Evolutionary conservation across 2,888 invertebrate genomes (phyloP).

Genomic region (Agrochola lychnidis): DNA sequence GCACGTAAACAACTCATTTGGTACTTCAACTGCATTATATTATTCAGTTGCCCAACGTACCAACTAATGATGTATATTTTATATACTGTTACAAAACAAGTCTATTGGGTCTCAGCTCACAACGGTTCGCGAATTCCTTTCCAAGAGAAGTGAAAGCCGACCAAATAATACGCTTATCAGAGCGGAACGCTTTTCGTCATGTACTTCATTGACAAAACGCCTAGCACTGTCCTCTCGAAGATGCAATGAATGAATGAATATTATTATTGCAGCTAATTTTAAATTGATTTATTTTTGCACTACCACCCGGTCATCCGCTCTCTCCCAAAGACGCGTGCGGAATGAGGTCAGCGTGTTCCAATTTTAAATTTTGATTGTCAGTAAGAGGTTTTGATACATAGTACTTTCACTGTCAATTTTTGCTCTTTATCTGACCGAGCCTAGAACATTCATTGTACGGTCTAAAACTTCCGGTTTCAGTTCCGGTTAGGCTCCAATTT

Average conservation of each 20-base stretch:
- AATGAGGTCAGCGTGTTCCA: constrained; percentile 88
- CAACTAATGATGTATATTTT: constrained; percentile 66
- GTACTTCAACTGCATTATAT: constrained; percentile 36
- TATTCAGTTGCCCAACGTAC: constrained; percentile 56
- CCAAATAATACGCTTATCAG: constrained; percentile 84
- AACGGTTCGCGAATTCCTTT: constrained; percentile 79
- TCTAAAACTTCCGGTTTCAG: constrained; percentile 67
- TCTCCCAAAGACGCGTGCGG: constrained; percentile 80
- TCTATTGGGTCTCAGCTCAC: constrained; percentile 63
- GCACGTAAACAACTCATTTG: constrained; percentile 57
- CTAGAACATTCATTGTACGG: constrained; percentile 56
- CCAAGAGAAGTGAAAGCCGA: constrained; percentile 84
- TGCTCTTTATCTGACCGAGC: constrained; percentile 48
- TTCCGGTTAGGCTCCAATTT: constrained; percentile 69
- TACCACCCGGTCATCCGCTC: constrained; percentile 76
- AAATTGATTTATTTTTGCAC: constrained; percentile 83
- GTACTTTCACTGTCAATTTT: constrained; percentile 82
- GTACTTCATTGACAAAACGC: constrained; percentile 73
- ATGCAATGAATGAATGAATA: constrained; percentile 72
- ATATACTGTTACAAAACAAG: constrained; percentile 74
- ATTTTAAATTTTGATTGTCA: constrained; percentile 87
- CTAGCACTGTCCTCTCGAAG: constrained; percentile 49
- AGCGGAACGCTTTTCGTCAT: constrained; percentile 78
- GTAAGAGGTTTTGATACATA: constrained; percentile 72
- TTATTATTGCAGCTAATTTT: constrained; percentile 73